Conservation (phyloP, 2,113 vertebrate species). For the Upupa epops region DNA sequence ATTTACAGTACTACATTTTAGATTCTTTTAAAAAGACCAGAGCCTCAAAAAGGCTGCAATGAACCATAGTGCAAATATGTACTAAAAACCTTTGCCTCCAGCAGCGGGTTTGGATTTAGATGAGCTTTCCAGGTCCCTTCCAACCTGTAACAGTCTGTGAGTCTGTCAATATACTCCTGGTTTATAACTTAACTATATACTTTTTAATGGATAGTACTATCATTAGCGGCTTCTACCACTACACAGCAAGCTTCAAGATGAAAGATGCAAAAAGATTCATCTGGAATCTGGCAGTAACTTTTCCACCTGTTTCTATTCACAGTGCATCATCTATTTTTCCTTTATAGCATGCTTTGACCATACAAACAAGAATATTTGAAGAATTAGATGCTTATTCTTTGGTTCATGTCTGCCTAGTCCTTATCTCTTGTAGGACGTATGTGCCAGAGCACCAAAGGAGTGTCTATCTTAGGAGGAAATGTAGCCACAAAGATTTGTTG, state of each 20-base stretch:
- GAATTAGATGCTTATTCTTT: background rate
- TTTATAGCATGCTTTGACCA: background rate
- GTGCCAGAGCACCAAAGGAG: conserved; percentile 9
- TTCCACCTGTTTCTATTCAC: background rate
- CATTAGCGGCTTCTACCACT: background rate
- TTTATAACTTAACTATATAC: background rate
- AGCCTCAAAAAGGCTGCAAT: background rate
- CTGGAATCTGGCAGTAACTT: background rate
- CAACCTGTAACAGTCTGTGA: too few relatives aligned
- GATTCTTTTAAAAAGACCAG: background rate
- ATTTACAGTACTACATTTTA: conserved; percentile 12
- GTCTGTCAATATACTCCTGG: background rate
- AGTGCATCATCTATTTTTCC: background rate
- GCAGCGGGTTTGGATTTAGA: too few relatives aligned
- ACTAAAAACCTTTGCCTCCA: background rate
- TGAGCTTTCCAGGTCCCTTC: too few relatives aligned
- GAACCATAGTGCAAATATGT: background rate
- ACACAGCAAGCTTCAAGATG: background rate
- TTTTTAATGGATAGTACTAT: conserved; percentile 25
- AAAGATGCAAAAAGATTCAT: background rate
- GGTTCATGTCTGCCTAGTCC: background rate
- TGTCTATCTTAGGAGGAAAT: conserved; percentile 32
- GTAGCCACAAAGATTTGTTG: conserved; percentile 23
- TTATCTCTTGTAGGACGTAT: background rate
- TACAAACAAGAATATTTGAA: background rate